Base-by-base conservation (phyloP, 2,888 invertebrate genomes). In the Sthenelais limicola region DNA sequence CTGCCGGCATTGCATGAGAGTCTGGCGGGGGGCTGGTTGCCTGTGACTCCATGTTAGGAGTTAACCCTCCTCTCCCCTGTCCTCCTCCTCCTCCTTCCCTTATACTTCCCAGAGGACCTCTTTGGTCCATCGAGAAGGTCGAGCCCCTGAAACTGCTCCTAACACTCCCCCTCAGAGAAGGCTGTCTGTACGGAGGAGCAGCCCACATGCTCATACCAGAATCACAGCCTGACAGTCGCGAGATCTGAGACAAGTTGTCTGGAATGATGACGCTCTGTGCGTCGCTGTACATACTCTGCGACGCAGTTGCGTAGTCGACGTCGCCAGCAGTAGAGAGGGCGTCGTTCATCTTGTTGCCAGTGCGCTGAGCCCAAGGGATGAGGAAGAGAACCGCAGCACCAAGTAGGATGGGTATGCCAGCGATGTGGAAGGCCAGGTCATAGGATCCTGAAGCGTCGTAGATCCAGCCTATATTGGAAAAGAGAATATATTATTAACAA, bases 321-420 rank as follows among this genome's bases (percentile, higher is more conserved):
- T 62, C 62, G 15, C 62, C 62, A 9, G 21, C 62, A 5, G 43
- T 15, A 9, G 62, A 62, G 2, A 62, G 38, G n/a, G 62, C 62
- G 24, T 62, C 62, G 62, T 62, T 62, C 4, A 38, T 43, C 4
- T 24, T 62, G 21, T 38, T 15, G 9, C 81, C 78, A 4, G 83
- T 83, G 12, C 81, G 74, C 76, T 83, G 79, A 12, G 83, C 83
- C 84, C 84, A 84, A 0, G 84, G 84, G 9, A 84, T 80, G 30
- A 83, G 76, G 71, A 84, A 82, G 12, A 84, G 73, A 5, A 83
- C 54, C 3, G 80, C 62, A 9, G 82, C 81, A 0, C 82, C 83
- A 12, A 68, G 33, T 5, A 84, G 78, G 26, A 83, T 77, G 0
- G 83, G 82, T 18, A 82, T 72, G 5, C 82, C 84, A 12, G 83